Evolutionary conservation across 2,113 vertebrate species (phyloP), one percentile per base, ranked within the genome.

Genomic region (Callocephalon fimbriatum): DNA sequence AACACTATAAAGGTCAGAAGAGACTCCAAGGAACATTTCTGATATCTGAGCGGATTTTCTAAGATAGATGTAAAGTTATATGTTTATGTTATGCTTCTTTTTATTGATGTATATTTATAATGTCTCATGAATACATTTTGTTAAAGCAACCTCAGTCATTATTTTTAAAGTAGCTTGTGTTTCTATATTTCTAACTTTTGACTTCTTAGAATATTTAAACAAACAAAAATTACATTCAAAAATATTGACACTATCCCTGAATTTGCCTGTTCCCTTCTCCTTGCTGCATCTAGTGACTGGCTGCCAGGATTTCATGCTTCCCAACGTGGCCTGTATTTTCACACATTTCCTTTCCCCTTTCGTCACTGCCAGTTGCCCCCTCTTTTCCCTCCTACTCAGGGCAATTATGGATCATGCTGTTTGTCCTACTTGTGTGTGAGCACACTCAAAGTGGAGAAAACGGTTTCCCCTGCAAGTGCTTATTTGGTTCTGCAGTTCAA

Each of bases 61-160:
- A 40, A 53, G 29, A n/a, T 7, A 51, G 10, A 25, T 29, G 12
- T 16, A 31, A 90, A 61, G 16, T 32, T 76, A 18, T 3, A 9
- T 32, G 6, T 38, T 86, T 65, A 35, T 42, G 51, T 29, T 82
- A 15, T 68, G 3, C 4, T 58, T 45, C 1, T 56, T 78, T 45
- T 76, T n/a, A 40, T 68, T 58, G 67, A 38, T 26, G 8, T 82
- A 11, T 5, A 17, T 56, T 14, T 78, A 19, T 45, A 78, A 58
- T 20, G 13, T 45, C 66, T 1, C 6, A 73, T 5, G 6, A 54
- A 4, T 70, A 14, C 2, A 2, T 4, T 56, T 38, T 74, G 59
- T 87, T 15, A 63, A 59, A 31, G 0, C 0, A 32, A 62, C 20
- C 8, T 63, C 12, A 38, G 4, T 29, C 2, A 1, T 31, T 0